These are phyloP conservation scores for Epinephelus cyanopodus DNA, from an alignment of 2,113 vertebrate species.

Conservation along the genomic window DNA sequence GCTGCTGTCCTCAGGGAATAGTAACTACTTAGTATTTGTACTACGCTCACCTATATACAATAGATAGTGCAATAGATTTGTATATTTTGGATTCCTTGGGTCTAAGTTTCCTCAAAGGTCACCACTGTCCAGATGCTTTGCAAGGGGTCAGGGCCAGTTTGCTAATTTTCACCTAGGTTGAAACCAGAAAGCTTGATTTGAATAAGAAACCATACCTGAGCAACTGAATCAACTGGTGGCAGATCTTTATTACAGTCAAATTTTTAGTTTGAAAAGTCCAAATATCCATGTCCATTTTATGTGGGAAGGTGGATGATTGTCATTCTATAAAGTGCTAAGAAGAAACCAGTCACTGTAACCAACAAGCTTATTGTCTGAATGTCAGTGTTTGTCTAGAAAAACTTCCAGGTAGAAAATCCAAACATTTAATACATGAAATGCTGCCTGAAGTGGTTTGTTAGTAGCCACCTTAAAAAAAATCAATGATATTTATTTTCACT, in stretches of 20 bases:
- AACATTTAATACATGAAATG: too few relatives aligned
- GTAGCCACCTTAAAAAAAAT: too few relatives aligned
- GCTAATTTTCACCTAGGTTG: too few relatives aligned
- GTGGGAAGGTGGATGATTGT: neutral
- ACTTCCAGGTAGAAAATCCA: too few relatives aligned
- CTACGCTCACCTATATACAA: neutral
- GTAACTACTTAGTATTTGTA: too few relatives aligned
- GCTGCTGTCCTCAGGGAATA: neutral
- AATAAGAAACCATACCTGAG: neutral
- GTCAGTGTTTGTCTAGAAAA: too few relatives aligned
- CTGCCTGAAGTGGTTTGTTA: too few relatives aligned
- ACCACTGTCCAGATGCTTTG: too few relatives aligned
- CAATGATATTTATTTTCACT: too few relatives aligned
- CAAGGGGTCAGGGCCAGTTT: neutral
- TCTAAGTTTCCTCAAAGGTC: neutral
- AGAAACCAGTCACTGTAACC: too few relatives aligned
- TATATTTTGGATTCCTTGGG: neutral
- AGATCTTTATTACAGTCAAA: neutral
- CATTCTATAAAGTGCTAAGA: too few relatives aligned
- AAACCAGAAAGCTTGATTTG: neutral
- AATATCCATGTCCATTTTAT: neutral
- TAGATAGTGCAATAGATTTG: neutral
- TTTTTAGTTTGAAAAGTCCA: neutral
- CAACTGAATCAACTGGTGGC: neutral
- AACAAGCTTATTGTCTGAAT: too few relatives aligned